Conservation (phyloP, 2,888 invertebrate genomes). For the Clivina fossor region DNA sequence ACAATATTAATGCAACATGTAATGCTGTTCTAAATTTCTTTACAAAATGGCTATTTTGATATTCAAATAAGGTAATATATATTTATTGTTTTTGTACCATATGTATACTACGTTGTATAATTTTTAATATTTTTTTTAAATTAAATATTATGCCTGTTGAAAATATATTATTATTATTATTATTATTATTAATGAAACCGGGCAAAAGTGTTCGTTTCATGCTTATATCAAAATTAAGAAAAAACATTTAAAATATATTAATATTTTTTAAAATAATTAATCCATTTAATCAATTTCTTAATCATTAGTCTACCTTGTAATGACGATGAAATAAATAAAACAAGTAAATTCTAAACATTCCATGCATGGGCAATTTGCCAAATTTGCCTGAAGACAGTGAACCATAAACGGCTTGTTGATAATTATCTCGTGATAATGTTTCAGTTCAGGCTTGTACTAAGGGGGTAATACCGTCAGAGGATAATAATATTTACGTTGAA, state of each 20-base stretch:
- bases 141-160: no score
- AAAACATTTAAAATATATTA: background rate
- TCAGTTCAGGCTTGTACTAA: conserved; percentile 7
- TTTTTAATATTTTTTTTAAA: no score
- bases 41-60: no score
- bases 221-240: background rate
- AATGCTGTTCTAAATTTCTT: no score
- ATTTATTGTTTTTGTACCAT: no score
- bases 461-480: conserved; percentile 1
- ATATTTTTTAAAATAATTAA: background rate
- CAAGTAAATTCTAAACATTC: background rate
- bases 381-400: background rate
- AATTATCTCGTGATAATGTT: conserved; percentile 21
- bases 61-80: no score
- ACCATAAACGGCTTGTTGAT: conserved; percentile 24
- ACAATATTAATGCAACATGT: no score
- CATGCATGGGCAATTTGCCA: conserved; percentile 17
- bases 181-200: background rate
- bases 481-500: conserved; percentile 16
- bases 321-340: background rate
- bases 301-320: background rate
- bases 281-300: background rate
- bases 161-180: no score
- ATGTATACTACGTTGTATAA: no score
- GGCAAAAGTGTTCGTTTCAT: background rate